These are phyloP conservation scores for Barnardius zonarius DNA, from an alignment of 2,113 vertebrate species.

Conservation along the genomic window DNA sequence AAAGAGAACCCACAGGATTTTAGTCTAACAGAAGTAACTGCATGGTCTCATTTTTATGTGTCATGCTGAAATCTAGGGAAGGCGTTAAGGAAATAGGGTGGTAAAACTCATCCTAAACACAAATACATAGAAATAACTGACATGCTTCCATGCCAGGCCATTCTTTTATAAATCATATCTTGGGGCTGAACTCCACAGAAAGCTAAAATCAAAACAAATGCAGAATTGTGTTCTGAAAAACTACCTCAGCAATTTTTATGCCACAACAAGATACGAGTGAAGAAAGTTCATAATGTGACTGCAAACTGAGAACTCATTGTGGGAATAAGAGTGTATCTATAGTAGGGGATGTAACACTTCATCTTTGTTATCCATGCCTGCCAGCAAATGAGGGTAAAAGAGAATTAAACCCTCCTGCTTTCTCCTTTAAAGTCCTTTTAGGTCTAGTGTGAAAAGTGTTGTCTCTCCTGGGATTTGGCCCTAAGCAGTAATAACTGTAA, in stretches of 20 bases:
- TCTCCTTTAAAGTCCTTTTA: not conserved
- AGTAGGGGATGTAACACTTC: not conserved
- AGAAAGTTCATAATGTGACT: not conserved
- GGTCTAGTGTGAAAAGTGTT: not conserved
- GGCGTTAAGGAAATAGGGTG: not conserved
- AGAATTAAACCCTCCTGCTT: not conserved
- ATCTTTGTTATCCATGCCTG: not conserved
- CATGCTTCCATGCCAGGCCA: not conserved
- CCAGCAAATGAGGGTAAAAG: not conserved
- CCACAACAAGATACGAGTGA: not conserved
- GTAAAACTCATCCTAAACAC: not conserved
- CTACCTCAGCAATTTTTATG: not conserved
- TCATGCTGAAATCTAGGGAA: not conserved
- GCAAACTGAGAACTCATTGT: not conserved
- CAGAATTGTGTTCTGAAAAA: not conserved
- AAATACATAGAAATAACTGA: not conserved
- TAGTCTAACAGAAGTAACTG: not conserved
- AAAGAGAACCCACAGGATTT: not conserved
- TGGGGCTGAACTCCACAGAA: not conserved
- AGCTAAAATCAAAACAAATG: not conserved
- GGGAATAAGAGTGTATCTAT: not conserved
- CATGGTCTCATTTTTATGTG: not conserved
- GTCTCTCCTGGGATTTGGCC: not conserved
- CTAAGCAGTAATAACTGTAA: not conserved
- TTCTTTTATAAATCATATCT: not conserved